Evolutionary conservation across 53 echinoderm and acorn worm genomes (phyloP).

Genomic region (Holothuria scabra): DNA sequence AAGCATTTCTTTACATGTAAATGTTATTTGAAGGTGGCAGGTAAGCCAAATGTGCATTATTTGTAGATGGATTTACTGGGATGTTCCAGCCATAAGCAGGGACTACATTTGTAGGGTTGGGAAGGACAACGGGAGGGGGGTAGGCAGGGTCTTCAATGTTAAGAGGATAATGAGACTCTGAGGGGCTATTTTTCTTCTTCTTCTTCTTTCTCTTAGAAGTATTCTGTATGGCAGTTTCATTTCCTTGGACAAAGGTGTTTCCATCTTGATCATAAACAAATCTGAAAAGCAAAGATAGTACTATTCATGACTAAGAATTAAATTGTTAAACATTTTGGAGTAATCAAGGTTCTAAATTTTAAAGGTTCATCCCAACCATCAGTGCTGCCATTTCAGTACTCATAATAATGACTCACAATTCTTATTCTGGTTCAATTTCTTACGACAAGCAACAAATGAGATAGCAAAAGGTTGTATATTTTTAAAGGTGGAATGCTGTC

Average conservation of each 20-base stretch:
- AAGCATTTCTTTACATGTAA: neutral
- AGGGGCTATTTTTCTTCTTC: conserved; percentile 53
- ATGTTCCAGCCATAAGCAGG: conserved; percentile 30
- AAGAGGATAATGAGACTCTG: neutral
- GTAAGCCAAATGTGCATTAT: conserved; percentile 17
- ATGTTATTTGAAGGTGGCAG: conserved; percentile 19
- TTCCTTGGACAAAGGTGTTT: conserved; percentile 44
- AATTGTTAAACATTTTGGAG: too few species aligned
- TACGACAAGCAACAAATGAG: too few species aligned
- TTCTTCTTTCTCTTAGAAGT: conserved; percentile 57
- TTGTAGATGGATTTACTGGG: neutral
- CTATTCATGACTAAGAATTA: neutral
- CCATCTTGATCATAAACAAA: conserved; percentile 65
- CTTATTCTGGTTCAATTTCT: too few species aligned
- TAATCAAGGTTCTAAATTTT: too few species aligned
- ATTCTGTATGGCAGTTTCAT: conserved; percentile 11
- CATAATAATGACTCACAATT: too few species aligned
- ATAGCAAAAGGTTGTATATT: too few species aligned
- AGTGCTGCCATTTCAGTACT: too few species aligned
- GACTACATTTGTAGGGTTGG: neutral
- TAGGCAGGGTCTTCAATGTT: neutral
- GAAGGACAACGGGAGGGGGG: neutral
- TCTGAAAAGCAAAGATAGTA: conserved; percentile 28
- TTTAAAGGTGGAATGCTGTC: too few species aligned
- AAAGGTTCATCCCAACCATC: too few species aligned